Evolutionary conservation across 2,888 invertebrate species (phyloP), one percentile per base, ranked within the genome.

Genomic region (Pheosia gnoma): DNA sequence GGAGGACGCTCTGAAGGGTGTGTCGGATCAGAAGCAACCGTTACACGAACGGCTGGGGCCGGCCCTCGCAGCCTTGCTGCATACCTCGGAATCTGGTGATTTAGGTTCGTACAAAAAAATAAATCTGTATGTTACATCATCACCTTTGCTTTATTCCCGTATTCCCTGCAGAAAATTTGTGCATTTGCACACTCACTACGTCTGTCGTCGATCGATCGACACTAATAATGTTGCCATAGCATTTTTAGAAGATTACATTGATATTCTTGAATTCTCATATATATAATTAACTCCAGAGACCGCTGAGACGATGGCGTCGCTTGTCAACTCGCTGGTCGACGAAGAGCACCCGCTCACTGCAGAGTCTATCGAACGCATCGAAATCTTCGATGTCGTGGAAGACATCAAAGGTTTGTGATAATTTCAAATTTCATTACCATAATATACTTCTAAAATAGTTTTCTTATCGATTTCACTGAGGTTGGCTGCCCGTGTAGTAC

Each of bases 261-360:
- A 25, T 25, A 25, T 25, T 25, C 25, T 25, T 25, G 25, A 25
- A 25, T 25, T 25, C 25, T 25, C 25, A 25, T 25, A 2, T 9
- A 8, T n/a, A 6, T 25, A 2, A 51, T n/a, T 80, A 54, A 61
- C 70, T 80, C 6, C 78, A 93, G 93, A 83, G 67, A 83, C 82
- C 53, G 83, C 85, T 52, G 90, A 90, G 63, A 89, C 91, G 2
- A 88, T 93, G 91, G 83, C 91, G 5, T 83, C 90, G 0, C 77
- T 93, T 0, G 84, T 93, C 11, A 87, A 86, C 53, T 86, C 91
- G 7, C 78, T 93, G 4, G 61, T 87, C 0, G 85, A 85, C 54
- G 84, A 83, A 0, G 72, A 84, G 0, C 76, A 84, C 52, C 86
- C 86, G 2, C 59, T 91, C 4, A 84, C 83, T 2, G 58, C 68